phyloP scores from a whole-genome alignment of 2,113 vertebrate species.

The Rostratula benghalensis region DNA sequence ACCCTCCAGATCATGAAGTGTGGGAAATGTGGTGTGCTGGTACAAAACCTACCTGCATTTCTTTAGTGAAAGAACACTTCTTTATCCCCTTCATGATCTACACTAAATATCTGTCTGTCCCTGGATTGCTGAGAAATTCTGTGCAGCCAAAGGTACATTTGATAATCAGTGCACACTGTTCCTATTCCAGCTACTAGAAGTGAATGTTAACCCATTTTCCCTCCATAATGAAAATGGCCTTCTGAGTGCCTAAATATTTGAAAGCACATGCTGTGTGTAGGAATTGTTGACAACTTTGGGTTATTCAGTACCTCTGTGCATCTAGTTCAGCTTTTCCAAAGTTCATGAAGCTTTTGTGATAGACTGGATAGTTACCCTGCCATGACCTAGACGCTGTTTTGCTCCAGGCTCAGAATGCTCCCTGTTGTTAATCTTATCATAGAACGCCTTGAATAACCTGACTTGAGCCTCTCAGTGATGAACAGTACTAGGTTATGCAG shows the following conservation, averaged over 20 bases:
- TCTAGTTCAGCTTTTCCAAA: conserved; percentile 13
- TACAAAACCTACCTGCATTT: background rate
- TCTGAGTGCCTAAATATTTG: background rate
- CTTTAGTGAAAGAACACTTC: background rate
- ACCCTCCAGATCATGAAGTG: background rate
- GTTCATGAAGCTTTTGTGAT: conserved; percentile 13
- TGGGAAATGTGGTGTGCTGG: background rate
- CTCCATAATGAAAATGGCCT: background rate
- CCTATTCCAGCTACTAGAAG: background rate
- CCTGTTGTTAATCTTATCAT: conserved; percentile 46
- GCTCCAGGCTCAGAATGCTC: conserved; percentile 34
- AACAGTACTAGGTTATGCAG: background rate
- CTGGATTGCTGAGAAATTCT: background rate
- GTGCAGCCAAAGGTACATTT: background rate
- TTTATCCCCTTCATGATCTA: accelerated
- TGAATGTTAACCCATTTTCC: background rate
- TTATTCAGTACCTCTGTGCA: background rate
- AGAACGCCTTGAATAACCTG: conserved; percentile 42
- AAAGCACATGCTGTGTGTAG: background rate
- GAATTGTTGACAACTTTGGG: background rate
- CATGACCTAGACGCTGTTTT: background rate
- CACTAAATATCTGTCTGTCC: background rate
- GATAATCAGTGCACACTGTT: background rate
- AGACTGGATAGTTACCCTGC: conserved; percentile 17
- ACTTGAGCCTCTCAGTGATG: background rate